Percentiles rank a stretch among this genome's conserved stretches.
phyloP scores from a whole-genome alignment of 2,888 invertebrate genomes.

The Pycnomerus fuliginosus region DNA sequence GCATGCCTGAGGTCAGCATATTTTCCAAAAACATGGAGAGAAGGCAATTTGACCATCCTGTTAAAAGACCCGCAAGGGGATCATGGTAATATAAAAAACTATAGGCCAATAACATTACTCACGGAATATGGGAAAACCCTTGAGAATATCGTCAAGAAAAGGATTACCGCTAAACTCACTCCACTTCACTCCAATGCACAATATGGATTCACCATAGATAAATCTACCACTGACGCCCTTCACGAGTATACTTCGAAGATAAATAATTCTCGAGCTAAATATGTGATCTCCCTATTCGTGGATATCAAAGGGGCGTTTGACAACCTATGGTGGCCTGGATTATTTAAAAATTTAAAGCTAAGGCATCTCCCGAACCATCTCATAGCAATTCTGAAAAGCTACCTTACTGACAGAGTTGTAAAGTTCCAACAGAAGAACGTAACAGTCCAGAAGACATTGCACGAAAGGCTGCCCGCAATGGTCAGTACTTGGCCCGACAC shows the following conservation, averaged over 20 bases:
- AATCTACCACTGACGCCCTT: conserved; percentile 1
- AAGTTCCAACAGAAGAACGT: too few species aligned
- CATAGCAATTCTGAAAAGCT: conserved; percentile 4
- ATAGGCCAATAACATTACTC: conserved; percentile 4
- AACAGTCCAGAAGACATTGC: neutral
- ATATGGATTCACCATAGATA: conserved; percentile 1
- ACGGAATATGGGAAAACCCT: conserved; percentile 2
- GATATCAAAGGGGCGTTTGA: conserved; percentile 14
- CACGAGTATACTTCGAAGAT: neutral
- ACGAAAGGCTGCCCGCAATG: too few species aligned
- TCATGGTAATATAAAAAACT: conserved; percentile 1
- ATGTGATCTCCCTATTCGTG: conserved; percentile 3
- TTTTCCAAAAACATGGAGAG: conserved; percentile 8
- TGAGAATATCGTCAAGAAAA: conserved; percentile 1
- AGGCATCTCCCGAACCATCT: neutral
- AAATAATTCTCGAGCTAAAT: neutral
- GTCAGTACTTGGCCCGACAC: too few species aligned
- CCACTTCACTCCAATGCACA: neutral
- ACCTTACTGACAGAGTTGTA: conserved; percentile 7
- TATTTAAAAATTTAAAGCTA: neutral
- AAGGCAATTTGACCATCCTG: conserved; percentile 1
- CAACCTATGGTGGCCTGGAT: conserved; percentile 14
- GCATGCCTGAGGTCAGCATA: neutral
- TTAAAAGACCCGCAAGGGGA: conserved; percentile 2
- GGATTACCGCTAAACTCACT: neutral